phyloP scores from a whole-genome alignment of 2,797 vertebrate genomes.

The Sylvilagus floridanus region DNA sequence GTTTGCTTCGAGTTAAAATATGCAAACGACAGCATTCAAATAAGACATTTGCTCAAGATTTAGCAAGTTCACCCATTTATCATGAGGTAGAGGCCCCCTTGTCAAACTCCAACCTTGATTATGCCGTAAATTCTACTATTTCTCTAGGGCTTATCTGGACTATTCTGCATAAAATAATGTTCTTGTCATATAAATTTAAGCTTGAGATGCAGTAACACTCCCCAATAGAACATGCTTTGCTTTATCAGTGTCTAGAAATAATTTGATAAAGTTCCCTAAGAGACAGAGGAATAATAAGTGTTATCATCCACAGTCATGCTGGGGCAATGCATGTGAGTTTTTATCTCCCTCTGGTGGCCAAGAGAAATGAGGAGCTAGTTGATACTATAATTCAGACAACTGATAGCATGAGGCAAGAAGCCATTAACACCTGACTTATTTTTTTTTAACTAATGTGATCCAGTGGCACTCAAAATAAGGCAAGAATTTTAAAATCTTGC shows the following conservation, averaged over 20 bases:
- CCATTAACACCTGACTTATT: neutral
- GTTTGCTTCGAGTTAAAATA: conserved; percentile 41
- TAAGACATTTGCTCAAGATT: conserved; percentile 49
- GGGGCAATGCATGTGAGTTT: neutral
- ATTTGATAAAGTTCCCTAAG: neutral
- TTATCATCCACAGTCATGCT: neutral
- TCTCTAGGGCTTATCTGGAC: neutral
- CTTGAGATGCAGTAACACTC: neutral
- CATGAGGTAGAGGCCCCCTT: neutral
- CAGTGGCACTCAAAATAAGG: neutral
- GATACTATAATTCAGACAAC: neutral
- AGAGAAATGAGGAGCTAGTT: neutral
- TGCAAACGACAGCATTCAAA: conserved; percentile 28
- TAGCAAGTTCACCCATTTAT: neutral
- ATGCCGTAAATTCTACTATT: conserved; percentile 1
- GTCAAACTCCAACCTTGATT: conserved; percentile 50
- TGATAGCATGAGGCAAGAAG: neutral
- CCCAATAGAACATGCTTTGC: neutral
- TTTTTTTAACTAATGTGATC: neutral
- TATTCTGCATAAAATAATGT: neutral
- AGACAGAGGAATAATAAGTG: neutral
- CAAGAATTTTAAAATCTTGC: neutral
- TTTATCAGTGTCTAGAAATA: conserved; percentile 9
- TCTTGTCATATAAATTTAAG: conserved; percentile 33
- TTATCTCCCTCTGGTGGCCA: conserved; percentile 53